Base-by-base conservation (phyloP, 2,113 vertebrate genomes). In the Loxodonta africana region DNA sequence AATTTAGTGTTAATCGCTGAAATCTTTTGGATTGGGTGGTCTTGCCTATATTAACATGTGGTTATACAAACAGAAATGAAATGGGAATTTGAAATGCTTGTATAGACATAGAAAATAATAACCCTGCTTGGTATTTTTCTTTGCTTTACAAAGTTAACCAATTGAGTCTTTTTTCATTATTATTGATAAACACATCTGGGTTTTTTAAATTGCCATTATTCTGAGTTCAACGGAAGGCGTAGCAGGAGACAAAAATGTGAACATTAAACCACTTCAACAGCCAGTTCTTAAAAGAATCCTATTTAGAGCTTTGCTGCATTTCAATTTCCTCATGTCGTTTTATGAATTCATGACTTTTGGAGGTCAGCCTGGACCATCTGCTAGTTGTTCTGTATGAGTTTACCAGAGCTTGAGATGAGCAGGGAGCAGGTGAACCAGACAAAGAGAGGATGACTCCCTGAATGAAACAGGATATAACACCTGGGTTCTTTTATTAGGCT, bases 121-220 rank as follows among this genome's bases (percentile, higher is more conserved):
- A 76, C 8, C 3, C 6, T 95, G 89, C n/a, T 33, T 82, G 8
- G 53, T 48, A 88, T 62, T n/a, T 1, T 85, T 84, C 85, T 73
- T 60, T 89, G 14, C 73, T 93, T 95, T 89, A 73, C 83, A 90
- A 88, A 96, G 41, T 73, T 84, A 93, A 60, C 9, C 44, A 92
- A 96, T 25, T 15, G 78, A 84, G 3, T 94, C 88, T 90, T 90
- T 69, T 97, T 83, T 53, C 41, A 80, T 88, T 74, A 2, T 78
- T 94, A 82, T 71, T 74, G 73, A 83, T 95, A 71, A 96, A 96
- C 33, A 51, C 41, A 94, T 44, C 28, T n/a, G 12, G 2, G 44
- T 9, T 94, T 97, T 92, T 90, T 96, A 97, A 95, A 96, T 95
- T 96, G 90, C 6, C 37, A 37, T 85, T 94, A 97, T 87, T 97